phyloP scores from a whole-genome alignment of 2,113 vertebrate genomes.

The Sialia sialis region DNA sequence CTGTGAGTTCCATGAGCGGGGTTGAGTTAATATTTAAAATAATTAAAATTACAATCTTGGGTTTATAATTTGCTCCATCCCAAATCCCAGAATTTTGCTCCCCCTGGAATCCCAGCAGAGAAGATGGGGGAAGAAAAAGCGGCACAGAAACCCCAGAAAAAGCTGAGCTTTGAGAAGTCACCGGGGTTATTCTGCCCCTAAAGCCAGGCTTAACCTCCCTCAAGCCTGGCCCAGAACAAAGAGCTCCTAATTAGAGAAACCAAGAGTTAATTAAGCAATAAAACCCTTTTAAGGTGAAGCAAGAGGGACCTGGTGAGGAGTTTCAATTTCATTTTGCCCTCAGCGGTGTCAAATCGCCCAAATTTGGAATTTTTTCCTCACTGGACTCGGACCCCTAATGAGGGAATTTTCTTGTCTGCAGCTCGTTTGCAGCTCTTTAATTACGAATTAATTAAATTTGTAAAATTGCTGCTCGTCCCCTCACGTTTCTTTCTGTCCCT shows the following conservation, averaged over 20 bases:
- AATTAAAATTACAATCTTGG: neutral
- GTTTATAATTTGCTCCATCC: neutral
- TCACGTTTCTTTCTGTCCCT: neutral
- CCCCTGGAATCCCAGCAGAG: neutral
- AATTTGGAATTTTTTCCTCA: neutral
- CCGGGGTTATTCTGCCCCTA: neutral
- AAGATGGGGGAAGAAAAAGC: neutral
- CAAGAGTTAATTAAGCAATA: slow-evolving; percentile 25
- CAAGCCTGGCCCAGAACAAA: neutral
- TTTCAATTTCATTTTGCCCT: neutral
- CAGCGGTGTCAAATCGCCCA: neutral
- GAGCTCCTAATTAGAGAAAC: slow-evolving; percentile 16
- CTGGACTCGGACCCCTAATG: neutral
- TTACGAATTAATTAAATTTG: neutral
- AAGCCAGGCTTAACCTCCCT: neutral
- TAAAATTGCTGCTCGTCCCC: neutral
- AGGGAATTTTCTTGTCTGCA: neutral
- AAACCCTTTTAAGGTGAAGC: neutral
- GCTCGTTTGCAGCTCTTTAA: neutral
- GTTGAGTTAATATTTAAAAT: neutral
- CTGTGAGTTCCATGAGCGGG: neutral
- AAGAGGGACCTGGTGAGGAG: neutral
- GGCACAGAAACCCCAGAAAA: neutral
- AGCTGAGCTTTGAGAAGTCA: neutral
- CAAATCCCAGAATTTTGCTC: neutral